Base-by-base conservation (phyloP, 2,888 invertebrate genomes). In the Himalopsyche japonica region DNA sequence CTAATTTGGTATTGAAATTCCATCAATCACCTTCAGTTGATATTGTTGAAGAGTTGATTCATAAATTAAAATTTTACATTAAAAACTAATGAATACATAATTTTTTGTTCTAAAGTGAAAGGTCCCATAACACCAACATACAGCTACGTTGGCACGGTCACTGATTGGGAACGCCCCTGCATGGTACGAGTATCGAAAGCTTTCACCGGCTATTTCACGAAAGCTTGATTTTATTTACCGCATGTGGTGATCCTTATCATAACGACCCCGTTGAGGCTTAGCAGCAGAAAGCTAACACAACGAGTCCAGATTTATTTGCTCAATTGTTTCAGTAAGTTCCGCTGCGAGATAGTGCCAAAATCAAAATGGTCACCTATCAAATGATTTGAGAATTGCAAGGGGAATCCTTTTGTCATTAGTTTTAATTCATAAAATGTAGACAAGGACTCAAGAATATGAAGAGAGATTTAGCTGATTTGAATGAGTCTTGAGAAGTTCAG, bases 141-240 rank as follows among this genome's bases (percentile, higher is more conserved):
- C 20, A 20, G 15, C 20, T 10, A 20, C 57, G 3, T 20, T 20
- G 24, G 15, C 20, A 57, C 57, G 20, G 0, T 8, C 10, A 1
- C n/a, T 57, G 57, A 57, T 57, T n/a, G 57, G 57, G 15, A 57
- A 57, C 57, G 57, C 57, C 57, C 24, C 6, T 57, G 57, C 24
- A 20, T 57, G 57, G 57, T 24, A 3, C 6, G 24, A 57, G 57
- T 57, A 57, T 57, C 37, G 37, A 37, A 78, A 37, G 37, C 37
- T 78, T 37, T 76, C 76, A 8, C 76, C 5, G 20, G 37, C 34
- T 37, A 43, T 78, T 78, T 78, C 24, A 43, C 78, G 78, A 78
- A 78, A 78, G 78, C 78, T 78, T 43, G 78, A 78, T 78, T 78
- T 78, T 78, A 78, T 78, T 78, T 78, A 78, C 78, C 78, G 78